These are phyloP conservation scores for Aphyosemion australe DNA, from an alignment of 2,113 vertebrate species.

Conservation along the genomic window DNA sequence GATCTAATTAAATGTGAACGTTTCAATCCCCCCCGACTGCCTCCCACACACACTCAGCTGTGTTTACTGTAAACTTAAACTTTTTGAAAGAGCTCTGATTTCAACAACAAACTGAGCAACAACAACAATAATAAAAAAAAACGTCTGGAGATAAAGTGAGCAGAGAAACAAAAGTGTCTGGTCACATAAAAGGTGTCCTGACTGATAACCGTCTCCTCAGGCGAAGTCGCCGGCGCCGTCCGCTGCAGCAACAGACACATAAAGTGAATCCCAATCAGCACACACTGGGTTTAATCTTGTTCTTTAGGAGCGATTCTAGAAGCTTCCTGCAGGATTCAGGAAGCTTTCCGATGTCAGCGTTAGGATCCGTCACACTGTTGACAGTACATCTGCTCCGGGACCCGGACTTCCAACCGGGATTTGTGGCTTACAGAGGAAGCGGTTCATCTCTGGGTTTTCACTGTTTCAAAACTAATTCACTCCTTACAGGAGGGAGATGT, in stretches of 20 bases:
- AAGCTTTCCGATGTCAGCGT: conserved; percentile 8
- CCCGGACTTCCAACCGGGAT: not conserved
- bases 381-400: not conserved
- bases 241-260: not conserved
- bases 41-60: conserved; percentile 2
- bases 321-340: conserved; percentile 19
- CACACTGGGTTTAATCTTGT: not conserved
- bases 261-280: conserved; percentile 4
- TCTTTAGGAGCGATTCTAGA: conserved; percentile 20
- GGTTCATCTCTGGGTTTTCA: not conserved
- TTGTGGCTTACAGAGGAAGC: not conserved
- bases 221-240: conserved; percentile 3
- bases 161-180: conserved; percentile 13
- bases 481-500: no score
- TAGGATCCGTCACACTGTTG: conserved; percentile 28
- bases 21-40: not conserved
- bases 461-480: not conserved
- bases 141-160: not conserved
- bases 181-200: conserved; percentile 10
- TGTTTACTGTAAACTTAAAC: conserved; percentile 4
- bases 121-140: not conserved
- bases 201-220: no score
- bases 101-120: not conserved
- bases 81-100: conserved; percentile 6
- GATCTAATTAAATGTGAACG: conserved; percentile 2